Conservation (phyloP, 2,888 invertebrate genomes). For the Mythimna impura region DNA sequence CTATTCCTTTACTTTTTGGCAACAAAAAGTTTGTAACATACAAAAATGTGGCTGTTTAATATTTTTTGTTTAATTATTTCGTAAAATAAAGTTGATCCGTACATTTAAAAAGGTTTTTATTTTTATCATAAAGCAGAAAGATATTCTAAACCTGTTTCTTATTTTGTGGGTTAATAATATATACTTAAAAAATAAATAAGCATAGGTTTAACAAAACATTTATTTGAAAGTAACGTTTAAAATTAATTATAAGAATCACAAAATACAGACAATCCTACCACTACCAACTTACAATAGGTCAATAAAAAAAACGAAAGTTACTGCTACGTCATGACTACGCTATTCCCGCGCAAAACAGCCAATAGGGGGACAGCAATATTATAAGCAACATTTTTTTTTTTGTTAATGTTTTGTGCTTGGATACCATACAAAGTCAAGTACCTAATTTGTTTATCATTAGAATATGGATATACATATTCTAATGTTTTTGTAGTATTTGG, state of each 20-base stretch:
- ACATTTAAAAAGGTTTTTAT: constrained; percentile 59
- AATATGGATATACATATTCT: no score
- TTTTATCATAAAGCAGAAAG: constrained; percentile 2
- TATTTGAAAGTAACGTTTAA: not conserved
- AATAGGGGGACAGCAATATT: not conserved
- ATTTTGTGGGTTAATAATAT: no score
- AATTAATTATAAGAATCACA: not conserved
- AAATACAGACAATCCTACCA: not conserved
- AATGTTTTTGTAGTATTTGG: no score
- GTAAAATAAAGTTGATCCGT: constrained; percentile 69
- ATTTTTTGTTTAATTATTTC: constrained; percentile 63
- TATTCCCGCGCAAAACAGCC: not conserved
- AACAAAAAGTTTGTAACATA: constrained; percentile 49
- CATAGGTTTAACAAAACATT: not conserved
- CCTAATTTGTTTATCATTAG: no score
- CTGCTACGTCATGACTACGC: not conserved
- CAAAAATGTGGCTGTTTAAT: constrained; percentile 64
- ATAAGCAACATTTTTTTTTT: no score
- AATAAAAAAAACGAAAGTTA: no score
- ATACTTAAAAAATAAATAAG: not conserved
- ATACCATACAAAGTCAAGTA: no score
- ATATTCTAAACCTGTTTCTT: not conserved
- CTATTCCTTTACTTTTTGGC: constrained; percentile 40
- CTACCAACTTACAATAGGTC: not conserved
- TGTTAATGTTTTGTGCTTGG: no score